phyloP scores from a whole-genome alignment of 2,888 invertebrate species.

The Coremacera marginata region DNA sequence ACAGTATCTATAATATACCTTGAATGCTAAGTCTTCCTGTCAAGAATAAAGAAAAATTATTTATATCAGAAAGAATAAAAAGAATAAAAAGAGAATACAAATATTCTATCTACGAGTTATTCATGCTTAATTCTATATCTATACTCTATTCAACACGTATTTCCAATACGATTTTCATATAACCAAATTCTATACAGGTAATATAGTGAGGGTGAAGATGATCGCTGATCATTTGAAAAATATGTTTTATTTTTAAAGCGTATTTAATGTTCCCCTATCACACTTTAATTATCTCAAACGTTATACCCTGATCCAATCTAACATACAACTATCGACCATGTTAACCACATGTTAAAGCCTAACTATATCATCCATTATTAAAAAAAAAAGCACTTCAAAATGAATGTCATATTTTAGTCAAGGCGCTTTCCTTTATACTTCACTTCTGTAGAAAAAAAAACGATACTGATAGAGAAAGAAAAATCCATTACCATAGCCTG shows the following conservation, averaged over 20 bases:
- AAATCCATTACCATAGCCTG: background rate
- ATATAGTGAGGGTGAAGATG: too few species aligned
- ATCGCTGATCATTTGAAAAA: background rate
- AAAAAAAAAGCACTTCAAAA: background rate
- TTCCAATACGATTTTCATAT: too few species aligned
- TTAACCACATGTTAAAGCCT: background rate
- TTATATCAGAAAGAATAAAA: too few species aligned
- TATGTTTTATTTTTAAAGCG: background rate
- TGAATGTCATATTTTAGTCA: conserved; percentile 23
- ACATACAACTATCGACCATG: background rate
- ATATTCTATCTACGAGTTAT: too few species aligned
- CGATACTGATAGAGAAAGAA: too few species aligned
- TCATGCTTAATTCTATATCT: too few species aligned
- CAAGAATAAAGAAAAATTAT: too few species aligned
- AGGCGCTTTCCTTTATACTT: background rate
- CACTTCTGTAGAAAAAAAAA: background rate
- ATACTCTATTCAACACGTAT: too few species aligned
- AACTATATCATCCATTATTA: background rate
- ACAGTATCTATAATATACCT: too few species aligned
- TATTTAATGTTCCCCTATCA: background rate
- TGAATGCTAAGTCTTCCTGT: too few species aligned
- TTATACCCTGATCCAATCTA: background rate
- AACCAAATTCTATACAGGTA: too few species aligned
- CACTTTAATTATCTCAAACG: background rate
- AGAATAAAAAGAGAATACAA: too few species aligned